Evolutionary conservation across 2,797 vertebrate species (phyloP).

Genomic region (Catamblyrhynchus diadema): DNA sequence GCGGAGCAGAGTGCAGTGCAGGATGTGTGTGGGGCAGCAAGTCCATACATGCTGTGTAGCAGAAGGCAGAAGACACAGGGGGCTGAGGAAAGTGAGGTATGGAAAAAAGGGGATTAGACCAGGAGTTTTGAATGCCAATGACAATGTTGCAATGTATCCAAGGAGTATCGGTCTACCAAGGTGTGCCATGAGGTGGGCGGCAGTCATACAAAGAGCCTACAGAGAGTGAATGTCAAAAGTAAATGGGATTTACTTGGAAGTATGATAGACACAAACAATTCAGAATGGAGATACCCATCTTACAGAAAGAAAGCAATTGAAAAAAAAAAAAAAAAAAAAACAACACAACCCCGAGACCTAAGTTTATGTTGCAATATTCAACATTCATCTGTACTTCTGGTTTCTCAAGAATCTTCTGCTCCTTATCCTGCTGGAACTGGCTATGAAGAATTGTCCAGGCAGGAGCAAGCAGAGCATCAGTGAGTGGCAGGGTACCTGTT

Average conservation of each 20-base stretch:
- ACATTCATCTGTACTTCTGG: not conserved
- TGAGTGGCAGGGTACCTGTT: not conserved
- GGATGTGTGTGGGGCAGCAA: not conserved
- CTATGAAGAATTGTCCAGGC: not conserved
- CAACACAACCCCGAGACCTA: fast-evolving
- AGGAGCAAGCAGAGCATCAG: not conserved
- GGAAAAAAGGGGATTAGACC: not conserved
- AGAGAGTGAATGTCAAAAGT: not conserved
- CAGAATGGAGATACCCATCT: not conserved
- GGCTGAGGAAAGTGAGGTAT: not conserved
- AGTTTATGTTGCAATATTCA: not conserved
- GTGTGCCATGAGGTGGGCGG: not conserved
- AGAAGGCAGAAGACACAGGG: not conserved
- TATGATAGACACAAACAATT: not conserved
- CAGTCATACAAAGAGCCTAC: not conserved
- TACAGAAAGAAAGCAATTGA: not conserved
- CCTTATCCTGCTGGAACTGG: not conserved
- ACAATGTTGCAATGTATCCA: not conserved
- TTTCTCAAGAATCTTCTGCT: not conserved
- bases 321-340: not conserved
- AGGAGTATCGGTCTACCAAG: not conserved
- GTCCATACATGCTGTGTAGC: not conserved
- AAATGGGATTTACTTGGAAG: not conserved
- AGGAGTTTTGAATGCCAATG: not conserved
- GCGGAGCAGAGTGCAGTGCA: not conserved